Evolutionary conservation across 2,797 vertebrate species (phyloP).

Genomic region (Myioborus miniatus): DNA sequence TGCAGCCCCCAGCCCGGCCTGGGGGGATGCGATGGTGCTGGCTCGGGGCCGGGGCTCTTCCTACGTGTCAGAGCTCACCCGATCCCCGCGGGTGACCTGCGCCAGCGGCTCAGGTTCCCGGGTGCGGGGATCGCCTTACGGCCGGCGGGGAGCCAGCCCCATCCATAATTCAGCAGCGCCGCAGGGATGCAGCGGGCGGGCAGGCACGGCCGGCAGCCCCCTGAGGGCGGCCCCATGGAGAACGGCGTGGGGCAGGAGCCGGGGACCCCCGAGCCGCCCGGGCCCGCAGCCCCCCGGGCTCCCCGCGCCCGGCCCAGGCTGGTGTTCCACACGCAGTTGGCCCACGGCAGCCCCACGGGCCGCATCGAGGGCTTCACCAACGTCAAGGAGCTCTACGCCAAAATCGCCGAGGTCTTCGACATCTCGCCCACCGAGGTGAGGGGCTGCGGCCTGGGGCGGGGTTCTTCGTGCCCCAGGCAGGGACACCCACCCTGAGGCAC

Average conservation of each 20-base stretch:
- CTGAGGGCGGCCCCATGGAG: slow-evolving; percentile 81
- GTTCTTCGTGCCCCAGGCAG: not conserved
- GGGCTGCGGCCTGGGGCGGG: not conserved
- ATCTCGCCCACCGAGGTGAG: slow-evolving; percentile 94
- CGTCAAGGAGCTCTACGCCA: slow-evolving; percentile 93
- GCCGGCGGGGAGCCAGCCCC: not conserved
- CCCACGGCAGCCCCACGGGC: slow-evolving; percentile 93
- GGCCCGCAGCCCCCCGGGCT: slow-evolving; percentile 59
- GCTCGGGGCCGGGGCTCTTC: not conserved
- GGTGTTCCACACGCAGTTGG: slow-evolving; percentile 96
- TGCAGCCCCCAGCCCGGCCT: not conserved
- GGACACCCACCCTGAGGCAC: accelerated
- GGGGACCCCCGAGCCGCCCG: not conserved
- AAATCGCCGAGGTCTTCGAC: slow-evolving; percentile 93
- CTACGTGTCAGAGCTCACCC: not conserved
- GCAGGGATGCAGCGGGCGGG: slow-evolving; percentile 67
- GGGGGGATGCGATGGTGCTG: not conserved
- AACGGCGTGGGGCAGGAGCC: slow-evolving; percentile 79
- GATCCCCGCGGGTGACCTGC: not conserved
- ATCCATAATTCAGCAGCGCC: slow-evolving; percentile 66
- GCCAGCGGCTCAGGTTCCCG: not conserved
- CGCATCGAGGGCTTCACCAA: slow-evolving; percentile 96
- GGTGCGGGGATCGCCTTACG: slow-evolving; percentile 18
- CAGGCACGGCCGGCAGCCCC: slow-evolving; percentile 47
- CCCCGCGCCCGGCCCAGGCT: slow-evolving; percentile 83